These are phyloP conservation scores for Tupaia tana DNA, from an alignment of 2,113 vertebrate genomes.

Conservation along the genomic window DNA sequence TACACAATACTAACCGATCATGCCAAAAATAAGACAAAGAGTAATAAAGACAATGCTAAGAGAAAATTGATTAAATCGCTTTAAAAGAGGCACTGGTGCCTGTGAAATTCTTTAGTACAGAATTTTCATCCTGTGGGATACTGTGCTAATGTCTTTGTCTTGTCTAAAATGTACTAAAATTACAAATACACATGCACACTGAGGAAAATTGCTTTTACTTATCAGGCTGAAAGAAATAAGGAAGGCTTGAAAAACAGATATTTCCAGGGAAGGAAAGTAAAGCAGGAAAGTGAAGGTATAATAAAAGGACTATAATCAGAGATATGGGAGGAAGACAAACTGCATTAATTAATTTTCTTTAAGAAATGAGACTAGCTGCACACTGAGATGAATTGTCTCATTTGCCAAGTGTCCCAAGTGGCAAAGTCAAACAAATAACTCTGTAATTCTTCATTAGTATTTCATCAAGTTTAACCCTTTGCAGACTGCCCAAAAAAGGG, in stretches of 20 bases:
- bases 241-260: conserved; percentile 61
- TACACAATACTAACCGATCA: conserved; percentile 21
- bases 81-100: conserved; percentile 16
- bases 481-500: conserved; percentile 6
- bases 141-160: conserved; percentile 47
- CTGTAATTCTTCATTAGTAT: conserved; percentile 82
- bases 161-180: conserved; percentile 59
- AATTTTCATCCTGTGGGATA: conserved; percentile 42
- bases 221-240: conserved; percentile 46
- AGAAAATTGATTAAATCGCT: conserved; percentile 68
- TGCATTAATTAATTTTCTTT: conserved; percentile 88
- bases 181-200: conserved; percentile 52
- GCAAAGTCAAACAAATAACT: conserved; percentile 84
- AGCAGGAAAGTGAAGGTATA: conserved; percentile 63
- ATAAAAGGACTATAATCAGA: conserved; percentile 77
- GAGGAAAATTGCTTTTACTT: conserved; percentile 70
- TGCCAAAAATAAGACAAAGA: conserved; percentile 58
- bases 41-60: conserved; percentile 57
- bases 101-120: conserved; percentile 47
- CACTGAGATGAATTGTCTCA: conserved; percentile 89
- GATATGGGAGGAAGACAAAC: conserved; percentile 83
- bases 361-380: conserved; percentile 87
- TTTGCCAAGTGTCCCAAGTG: conserved; percentile 86
- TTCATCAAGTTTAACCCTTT: conserved; percentile 83
- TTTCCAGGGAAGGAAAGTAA: conserved; percentile 62